Percentiles rank a stretch among this genome's conserved stretches.
Conservation (phyloP, 2,797 vertebrate species). For the Poecile montanus region DNA sequence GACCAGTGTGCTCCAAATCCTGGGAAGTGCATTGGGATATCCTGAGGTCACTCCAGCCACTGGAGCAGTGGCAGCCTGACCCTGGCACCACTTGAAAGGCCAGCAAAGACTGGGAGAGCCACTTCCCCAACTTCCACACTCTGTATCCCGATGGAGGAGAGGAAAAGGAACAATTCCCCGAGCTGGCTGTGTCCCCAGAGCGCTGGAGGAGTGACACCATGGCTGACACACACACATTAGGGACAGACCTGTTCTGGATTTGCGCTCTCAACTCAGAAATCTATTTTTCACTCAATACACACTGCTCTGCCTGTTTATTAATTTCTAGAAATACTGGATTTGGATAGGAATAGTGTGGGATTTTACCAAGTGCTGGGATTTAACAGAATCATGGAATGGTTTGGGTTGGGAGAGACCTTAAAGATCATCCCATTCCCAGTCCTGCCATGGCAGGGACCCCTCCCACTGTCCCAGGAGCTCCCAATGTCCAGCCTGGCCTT, state of each 20-base stretch:
- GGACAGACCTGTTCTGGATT: not conserved
- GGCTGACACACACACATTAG: not conserved
- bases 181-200: not conserved
- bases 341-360: not conserved
- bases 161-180: not conserved
- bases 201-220: not conserved
- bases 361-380: not conserved
- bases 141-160: not conserved
- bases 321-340: not conserved
- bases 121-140: not conserved
- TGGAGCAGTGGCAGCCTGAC: not conserved
- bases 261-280: not conserved
- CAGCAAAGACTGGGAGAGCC: not conserved
- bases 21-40: not conserved
- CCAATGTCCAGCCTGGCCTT: not conserved
- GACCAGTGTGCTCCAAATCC: not conserved
- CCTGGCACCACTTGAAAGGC: conserved; percentile 5
- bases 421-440: rapidly evolving
- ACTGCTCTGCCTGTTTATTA: not conserved
- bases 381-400: not conserved
- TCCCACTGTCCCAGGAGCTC: not conserved
- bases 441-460: not conserved
- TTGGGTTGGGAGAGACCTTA: rapidly evolving
- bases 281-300: not conserved
- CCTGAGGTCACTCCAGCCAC: not conserved